Percentiles rank a stretch among this genome's conserved stretches.
These are phyloP conservation scores for Ptychobarbus kaznakovi DNA, from an alignment of 2,797 vertebrate genomes.

Conservation along the genomic window DNA sequence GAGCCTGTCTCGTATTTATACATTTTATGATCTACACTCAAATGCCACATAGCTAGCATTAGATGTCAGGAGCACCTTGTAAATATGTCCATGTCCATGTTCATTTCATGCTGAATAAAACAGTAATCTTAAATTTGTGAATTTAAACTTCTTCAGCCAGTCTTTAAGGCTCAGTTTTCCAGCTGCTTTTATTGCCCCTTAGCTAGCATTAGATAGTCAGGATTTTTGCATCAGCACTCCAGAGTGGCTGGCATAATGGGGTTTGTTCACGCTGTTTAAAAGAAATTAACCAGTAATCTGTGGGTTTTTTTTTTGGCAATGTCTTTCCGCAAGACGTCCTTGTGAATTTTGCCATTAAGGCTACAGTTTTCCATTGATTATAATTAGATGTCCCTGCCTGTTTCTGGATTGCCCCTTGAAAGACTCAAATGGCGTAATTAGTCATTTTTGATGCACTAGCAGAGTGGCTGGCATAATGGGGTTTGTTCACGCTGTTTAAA, in stretches of 20 bases:
- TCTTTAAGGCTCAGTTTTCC: no score
- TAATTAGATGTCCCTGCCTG: no score
- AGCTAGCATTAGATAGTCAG: no score
- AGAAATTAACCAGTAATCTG: constrained; percentile 32
- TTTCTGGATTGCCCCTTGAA: constrained; percentile 49
- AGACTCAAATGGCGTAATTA: constrained; percentile 20
- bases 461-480: constrained; percentile 12
- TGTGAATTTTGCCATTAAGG: constrained; percentile 46
- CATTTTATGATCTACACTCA: neutral
- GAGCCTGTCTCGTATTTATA: neutral
- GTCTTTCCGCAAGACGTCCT: no score
- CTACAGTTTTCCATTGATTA: constrained; percentile 40
- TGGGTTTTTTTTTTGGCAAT: constrained; percentile 18
- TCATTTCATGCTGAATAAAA: constrained; percentile 13
- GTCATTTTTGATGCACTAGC: constrained; percentile 18
- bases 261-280: no score
- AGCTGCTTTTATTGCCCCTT: no score
- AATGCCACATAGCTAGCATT: neutral
- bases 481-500: constrained; percentile 23
- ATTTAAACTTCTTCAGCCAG: no score
- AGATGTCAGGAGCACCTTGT: neutral
- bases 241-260: no score
- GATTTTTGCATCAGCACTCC: no score
- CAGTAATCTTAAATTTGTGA: no score
- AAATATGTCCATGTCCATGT: neutral